Evolutionary conservation across 2,113 vertebrate genomes (phyloP).

Genomic region (Rhinopomastus cyanomelas): DNA sequence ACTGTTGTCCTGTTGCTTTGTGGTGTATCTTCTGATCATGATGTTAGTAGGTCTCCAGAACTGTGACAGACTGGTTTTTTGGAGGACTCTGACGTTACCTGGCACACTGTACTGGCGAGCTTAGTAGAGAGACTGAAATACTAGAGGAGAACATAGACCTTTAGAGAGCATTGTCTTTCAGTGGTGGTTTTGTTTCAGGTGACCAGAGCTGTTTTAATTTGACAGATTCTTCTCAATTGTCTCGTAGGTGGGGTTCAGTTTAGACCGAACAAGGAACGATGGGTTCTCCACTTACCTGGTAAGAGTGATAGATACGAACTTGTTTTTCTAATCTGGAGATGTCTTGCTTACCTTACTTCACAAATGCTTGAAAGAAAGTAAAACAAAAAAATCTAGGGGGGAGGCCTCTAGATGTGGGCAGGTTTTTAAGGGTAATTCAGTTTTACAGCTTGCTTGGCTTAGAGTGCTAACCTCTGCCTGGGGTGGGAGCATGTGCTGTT

Average conservation of each 20-base stretch:
- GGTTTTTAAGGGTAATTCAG: not conserved
- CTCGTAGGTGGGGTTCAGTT: constrained; percentile 82
- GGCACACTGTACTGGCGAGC: not conserved
- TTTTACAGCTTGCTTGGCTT: not conserved
- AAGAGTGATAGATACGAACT: constrained; percentile 9
- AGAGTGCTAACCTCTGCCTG: not conserved
- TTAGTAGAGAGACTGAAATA: not conserved
- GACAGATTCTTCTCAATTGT: not conserved
- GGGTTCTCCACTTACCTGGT: constrained; percentile 87
- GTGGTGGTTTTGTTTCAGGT: not conserved
- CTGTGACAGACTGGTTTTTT: not conserved
- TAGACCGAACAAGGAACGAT: constrained; percentile 84
- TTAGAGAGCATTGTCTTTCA: not conserved
- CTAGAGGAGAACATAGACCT: not conserved
- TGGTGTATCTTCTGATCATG: not conserved
- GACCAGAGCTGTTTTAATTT: not conserved
- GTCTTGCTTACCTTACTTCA: not conserved
- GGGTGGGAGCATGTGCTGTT: rapidly evolving
- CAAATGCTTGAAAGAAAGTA: not conserved
- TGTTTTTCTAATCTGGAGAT: not conserved
- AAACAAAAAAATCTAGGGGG: rapidly evolving
- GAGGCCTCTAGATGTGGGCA: rapidly evolving
- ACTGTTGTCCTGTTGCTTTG: not conserved
- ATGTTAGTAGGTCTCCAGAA: not conserved
- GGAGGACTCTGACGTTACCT: not conserved